Base-by-base conservation (phyloP, 1,140 invertebrate genomes). In the Drosophila sp. region DNA sequence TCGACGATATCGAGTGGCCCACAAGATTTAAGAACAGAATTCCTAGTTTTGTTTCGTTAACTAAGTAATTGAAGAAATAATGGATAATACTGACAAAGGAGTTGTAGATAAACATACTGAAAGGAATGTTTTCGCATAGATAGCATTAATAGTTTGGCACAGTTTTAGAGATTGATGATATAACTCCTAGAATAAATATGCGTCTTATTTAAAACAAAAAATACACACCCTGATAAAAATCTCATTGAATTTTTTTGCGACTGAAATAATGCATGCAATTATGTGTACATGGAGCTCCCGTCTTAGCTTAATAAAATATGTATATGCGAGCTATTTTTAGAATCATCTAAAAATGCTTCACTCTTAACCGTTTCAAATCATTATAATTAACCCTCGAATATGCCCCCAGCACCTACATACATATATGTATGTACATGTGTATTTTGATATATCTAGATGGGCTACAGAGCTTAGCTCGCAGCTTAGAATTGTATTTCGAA, bases 351-450 rank as follows among this genome's bases (percentile, higher is more conserved):
- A 25, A 7, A 50, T 50, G 44, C 8, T 50, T 55, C 32, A 44
- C 64, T 71, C 55, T 76, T 66, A 79, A 69, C 56, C 62, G 70
- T 72, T 71, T 56, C 62, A 60, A 70, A 69, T 66, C 76, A 71
- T 89, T 83, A 83, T 76, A 87, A 87, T 83, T 86, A 81, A 86
- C 83, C 83, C 84, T 87, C 83, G 50, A 74, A 87, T 79, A 70
- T 57, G 63, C 72, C 69, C 62, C 33, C 47, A 47, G 62, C 68
- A 67, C 56, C n/a, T 66, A 66, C 64, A 44, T 60, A 50, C 44
- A 70, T 66, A 63, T 78, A 62, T 78, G 62, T 27, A 47, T 66
- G 30, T 54, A 55, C 8, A 60, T 23, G 50, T 41, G 73, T 44
- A 64, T 33, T 33, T 35, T 38, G 17, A 55, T 23, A 57, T 76